Base-by-base conservation (phyloP, 2,113 vertebrate species). In the Amphiprion percula region DNA sequence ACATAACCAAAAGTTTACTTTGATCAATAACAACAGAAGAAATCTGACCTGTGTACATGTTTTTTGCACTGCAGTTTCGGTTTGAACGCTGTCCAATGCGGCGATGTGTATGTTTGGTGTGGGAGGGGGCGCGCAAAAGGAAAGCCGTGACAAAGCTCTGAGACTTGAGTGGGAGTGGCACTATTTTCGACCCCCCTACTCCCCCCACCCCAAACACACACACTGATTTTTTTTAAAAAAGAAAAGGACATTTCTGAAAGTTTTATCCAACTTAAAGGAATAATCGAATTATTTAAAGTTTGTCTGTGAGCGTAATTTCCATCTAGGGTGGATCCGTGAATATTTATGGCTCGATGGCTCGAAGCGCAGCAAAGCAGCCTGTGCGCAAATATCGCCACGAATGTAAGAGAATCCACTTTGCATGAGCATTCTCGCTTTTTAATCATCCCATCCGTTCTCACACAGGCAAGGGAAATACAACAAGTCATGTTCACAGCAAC, bases 151-250 rank as follows among this genome's bases (percentile, higher is more conserved):
- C 83, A 88, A 89, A 87, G 88, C 84, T 88, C 70, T 0, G 69
- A 67, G 80, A 80, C 79, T 68, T 39, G 80, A 90, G 92, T 92
- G 91, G 92, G 92, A 91, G 90, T 91, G 92, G 89, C 90, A 91
- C 90, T 74, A 7, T 87, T 79, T 80, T 60, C 53, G 54, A 64
- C 68, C 64, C 61, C 74, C 72, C 65, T 26, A 26, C 82, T 70
- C 64, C 67, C 33, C 10, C 33, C n/a, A 4, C 59, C 33, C 16
- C 0, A 33, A 26, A 26, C 26, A 12, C 60, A 53, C 30, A 69
- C 41, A 50, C 30, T 30, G 30, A 81, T 82, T 83, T 46, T 26
- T 26, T 26, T 26, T 26, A 2, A 26, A 26, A 2, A 26, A 26
- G 26, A 85, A 74, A 90, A 83, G 59, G 74, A 74, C 70, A 63